These are phyloP conservation scores for Pilophorus perplexus DNA, from an alignment of 2,888 invertebrate species.

Conservation along the genomic window DNA sequence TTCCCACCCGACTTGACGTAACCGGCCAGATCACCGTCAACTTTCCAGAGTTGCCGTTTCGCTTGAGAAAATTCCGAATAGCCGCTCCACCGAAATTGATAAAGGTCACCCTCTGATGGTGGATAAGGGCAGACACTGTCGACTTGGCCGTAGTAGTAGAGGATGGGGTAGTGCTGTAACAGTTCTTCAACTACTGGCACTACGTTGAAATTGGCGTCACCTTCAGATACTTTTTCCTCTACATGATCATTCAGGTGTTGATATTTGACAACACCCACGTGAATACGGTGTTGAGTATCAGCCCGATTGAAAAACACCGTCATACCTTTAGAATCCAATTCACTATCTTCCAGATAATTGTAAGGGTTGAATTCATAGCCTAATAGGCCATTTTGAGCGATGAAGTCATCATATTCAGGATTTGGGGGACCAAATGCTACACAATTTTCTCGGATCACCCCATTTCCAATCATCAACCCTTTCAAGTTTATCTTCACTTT, in stretches of 20 bases:
- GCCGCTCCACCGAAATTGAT: conserved; percentile 66
- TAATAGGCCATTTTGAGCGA: too few species aligned
- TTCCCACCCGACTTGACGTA: too few species aligned
- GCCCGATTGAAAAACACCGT: background rate
- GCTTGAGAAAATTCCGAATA: conserved; percentile 65
- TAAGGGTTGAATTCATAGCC: conserved; percentile 60
- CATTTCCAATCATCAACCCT: conserved; percentile 59
- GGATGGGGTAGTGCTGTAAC: conserved; percentile 62
- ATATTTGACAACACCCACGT: conserved; percentile 44
- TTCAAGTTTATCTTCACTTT: conserved; percentile 57
- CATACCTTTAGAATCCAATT: too few species aligned
- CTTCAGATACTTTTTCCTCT: conserved; percentile 68
- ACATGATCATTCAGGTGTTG: conserved; percentile 12
- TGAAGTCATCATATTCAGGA: too few species aligned
- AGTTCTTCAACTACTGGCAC: conserved; percentile 69
- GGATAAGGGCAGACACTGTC: conserved; percentile 93
- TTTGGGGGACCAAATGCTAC: too few species aligned
- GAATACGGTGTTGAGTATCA: conserved; percentile 26
- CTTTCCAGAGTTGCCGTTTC: conserved; percentile 65
- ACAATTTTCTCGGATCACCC: too few species aligned
- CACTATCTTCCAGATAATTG: conserved; percentile 59
- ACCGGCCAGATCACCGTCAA: conserved; percentile 66
- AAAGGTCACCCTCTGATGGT: conserved; percentile 73
- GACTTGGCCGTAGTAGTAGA: conserved; percentile 85
- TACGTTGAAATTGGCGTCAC: conserved; percentile 78